Conservation (phyloP, 2,888 invertebrate species). For the Clostera curtula region DNA sequence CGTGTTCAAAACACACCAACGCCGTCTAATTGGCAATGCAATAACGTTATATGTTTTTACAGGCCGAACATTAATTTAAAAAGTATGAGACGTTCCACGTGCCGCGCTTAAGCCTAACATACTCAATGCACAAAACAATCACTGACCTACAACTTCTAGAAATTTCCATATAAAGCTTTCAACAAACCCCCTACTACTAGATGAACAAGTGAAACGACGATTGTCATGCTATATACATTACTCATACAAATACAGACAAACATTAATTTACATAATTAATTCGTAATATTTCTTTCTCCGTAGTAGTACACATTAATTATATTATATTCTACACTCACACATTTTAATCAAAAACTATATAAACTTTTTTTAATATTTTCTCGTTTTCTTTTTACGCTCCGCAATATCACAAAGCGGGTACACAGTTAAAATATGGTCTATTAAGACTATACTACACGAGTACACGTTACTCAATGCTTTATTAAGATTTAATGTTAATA, state of each 20-base stretch:
- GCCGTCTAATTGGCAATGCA: slow-evolving; percentile 9
- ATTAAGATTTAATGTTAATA: slow-evolving; percentile 17
- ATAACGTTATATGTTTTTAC: slow-evolving; percentile 12
- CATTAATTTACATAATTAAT: slow-evolving; percentile 18
- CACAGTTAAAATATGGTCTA: slow-evolving; percentile 49
- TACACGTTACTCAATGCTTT: slow-evolving; percentile 13
- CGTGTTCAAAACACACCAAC: slow-evolving; percentile 5
- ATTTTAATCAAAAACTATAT: slow-evolving; percentile 13
- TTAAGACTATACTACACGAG: slow-evolving; percentile 42
- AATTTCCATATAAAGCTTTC: slow-evolving; percentile 45
- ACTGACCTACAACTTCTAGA: slow-evolving; percentile 20
- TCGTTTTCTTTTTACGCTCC: slow-evolving; percentile 24
- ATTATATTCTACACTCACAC: slow-evolving; percentile 28
- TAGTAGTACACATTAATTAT: slow-evolving; percentile 13
- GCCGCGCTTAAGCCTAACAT: slow-evolving; percentile 35
- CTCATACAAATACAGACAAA: slow-evolving; percentile 27
- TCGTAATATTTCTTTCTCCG: slow-evolving; percentile 15
- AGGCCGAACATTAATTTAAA: slow-evolving; percentile 16
- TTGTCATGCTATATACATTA: slow-evolving; percentile 36
- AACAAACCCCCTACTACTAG: slow-evolving; percentile 34
- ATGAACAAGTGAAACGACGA: slow-evolving; percentile 27
- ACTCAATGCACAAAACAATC: slow-evolving; percentile 23
- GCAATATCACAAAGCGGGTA: slow-evolving; percentile 60
- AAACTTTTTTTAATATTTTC: slow-evolving; percentile 31
- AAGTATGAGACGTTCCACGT: slow-evolving; percentile 45